These are phyloP conservation scores for Notamacropus eugenii DNA, from an alignment of 2,797 vertebrate species.

Conservation along the genomic window DNA sequence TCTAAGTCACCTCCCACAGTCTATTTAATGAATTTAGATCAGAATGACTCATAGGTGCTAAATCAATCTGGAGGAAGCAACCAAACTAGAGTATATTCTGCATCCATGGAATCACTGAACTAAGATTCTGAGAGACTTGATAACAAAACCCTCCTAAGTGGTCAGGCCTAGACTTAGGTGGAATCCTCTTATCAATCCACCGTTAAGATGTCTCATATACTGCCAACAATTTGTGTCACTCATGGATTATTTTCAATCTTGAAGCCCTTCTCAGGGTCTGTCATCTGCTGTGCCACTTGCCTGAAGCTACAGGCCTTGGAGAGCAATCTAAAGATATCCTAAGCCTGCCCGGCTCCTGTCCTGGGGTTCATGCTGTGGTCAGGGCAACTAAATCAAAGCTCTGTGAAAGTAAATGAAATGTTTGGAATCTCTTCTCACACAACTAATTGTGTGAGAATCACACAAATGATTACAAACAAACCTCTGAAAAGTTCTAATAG, in stretches of 20 bases:
- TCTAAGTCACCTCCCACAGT: not conserved
- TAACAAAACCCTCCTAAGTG: not conserved
- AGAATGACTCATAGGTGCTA: not conserved
- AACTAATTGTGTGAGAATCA: not conserved
- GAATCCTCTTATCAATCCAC: not conserved
- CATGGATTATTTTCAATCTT: not conserved
- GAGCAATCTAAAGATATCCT: not conserved
- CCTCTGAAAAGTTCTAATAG: not conserved
- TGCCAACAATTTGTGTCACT: not conserved
- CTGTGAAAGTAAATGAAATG: not conserved
- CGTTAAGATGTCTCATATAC: not conserved
- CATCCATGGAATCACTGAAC: constrained; percentile 1
- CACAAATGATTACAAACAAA: not conserved
- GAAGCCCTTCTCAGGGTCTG: constrained; percentile 19
- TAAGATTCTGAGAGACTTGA: constrained; percentile 1
- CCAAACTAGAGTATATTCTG: not conserved
- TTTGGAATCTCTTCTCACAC: not conserved
- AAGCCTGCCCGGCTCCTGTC: not conserved
- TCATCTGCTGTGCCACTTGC: not conserved
- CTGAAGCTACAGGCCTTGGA: constrained; percentile 16
- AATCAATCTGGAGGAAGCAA: constrained; percentile 23
- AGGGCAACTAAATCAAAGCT: constrained; percentile 11
- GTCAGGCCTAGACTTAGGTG: not conserved
- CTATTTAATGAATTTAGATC: constrained; percentile 38
- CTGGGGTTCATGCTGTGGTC: not conserved